Conservation (phyloP, 2,797 vertebrate species). For the Pteropus rufus region DNA sequence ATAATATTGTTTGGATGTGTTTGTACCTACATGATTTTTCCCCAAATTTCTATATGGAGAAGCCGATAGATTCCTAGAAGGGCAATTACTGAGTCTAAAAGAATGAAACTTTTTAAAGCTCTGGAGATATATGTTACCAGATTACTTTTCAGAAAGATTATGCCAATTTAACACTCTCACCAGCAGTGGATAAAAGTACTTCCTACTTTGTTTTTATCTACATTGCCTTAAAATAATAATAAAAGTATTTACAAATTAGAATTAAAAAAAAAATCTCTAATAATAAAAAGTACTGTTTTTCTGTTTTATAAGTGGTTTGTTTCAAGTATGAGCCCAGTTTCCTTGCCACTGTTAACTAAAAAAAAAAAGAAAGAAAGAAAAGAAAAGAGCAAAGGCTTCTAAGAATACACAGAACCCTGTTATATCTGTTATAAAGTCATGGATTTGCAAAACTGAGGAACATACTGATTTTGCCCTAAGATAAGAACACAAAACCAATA, state of each 20-base stretch:
- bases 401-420: neutral
- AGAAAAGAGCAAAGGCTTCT: neutral
- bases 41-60: conserved; percentile 11
- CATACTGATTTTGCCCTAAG: neutral
- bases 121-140: neutral
- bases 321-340: neutral
- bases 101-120: conserved; percentile 4
- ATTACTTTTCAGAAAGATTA: neutral
- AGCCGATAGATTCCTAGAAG: conserved; percentile 3
- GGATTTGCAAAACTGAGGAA: conserved; percentile 23
- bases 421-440: neutral
- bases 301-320: conserved; percentile 26
- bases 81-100: neutral
- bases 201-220: neutral
- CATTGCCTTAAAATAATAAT: conserved; percentile 34
- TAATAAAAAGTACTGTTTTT: neutral
- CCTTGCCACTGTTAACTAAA: neutral
- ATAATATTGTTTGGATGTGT: conserved; percentile 9
- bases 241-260: conserved; percentile 12
- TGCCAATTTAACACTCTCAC: neutral
- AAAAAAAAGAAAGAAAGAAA: neutral
- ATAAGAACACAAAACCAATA: neutral
- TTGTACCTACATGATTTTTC: conserved; percentile 8
- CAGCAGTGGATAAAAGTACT: conserved; percentile 16
- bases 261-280: neutral